These are phyloP conservation scores for Athalia circularis DNA, from an alignment of 2,888 invertebrate genomes.

Conservation along the genomic window DNA sequence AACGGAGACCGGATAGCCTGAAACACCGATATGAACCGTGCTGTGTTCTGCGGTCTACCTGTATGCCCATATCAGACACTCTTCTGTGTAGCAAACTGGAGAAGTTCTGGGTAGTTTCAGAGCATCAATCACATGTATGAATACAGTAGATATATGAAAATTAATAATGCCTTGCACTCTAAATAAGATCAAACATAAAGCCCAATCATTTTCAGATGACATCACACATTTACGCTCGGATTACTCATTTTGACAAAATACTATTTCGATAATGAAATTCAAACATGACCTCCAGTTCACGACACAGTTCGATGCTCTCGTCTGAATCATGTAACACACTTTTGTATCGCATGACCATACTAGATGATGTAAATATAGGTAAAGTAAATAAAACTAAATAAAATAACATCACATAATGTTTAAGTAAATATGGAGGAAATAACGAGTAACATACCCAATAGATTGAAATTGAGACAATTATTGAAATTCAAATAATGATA, in stretches of 20 bases:
- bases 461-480: neutral
- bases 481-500: neutral
- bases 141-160: too few species aligned
- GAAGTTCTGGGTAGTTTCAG: conserved; percentile 23
- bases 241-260: neutral
- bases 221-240: neutral
- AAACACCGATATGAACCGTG: conserved; percentile 71
- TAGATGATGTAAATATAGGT: too few species aligned
- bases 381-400: conserved; percentile 7
- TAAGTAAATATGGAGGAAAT: neutral
- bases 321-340: conserved; percentile 18
- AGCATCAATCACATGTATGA: conserved; percentile 15
- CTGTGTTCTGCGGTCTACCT: conserved; percentile 56
- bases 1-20: conserved; percentile 89
- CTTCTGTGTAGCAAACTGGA: conserved; percentile 56
- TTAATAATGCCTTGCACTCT: too few species aligned
- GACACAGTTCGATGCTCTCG: conserved; percentile 32
- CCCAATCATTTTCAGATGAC: neutral
- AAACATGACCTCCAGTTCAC: conserved; percentile 39
- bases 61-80: conserved; percentile 25
- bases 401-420: neutral
- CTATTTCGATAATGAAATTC: neutral
- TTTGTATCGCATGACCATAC: conserved; percentile 3
- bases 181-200: neutral
- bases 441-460: neutral